These are phyloP conservation scores for Eurystomus glaucurus DNA, from an alignment of 2,797 vertebrate species.

Conservation along the genomic window DNA sequence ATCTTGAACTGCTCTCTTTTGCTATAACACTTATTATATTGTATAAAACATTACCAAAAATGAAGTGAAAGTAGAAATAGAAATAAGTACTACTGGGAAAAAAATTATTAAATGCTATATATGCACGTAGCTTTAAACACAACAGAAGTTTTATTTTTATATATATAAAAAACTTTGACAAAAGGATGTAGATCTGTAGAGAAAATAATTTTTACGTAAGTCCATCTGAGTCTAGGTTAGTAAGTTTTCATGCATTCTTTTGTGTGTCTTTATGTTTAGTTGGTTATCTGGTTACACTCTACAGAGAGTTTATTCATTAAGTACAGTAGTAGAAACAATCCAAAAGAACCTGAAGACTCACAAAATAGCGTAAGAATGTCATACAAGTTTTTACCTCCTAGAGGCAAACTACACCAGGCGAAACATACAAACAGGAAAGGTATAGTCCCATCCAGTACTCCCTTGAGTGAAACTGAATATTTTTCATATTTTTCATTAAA, in stretches of 20 bases:
- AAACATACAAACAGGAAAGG: background rate
- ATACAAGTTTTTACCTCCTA: background rate
- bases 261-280: background rate
- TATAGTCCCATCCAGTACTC: background rate
- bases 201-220: background rate
- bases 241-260: background rate
- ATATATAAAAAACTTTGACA: background rate
- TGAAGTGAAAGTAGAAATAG: background rate
- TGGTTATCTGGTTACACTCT: constrained; percentile 23
- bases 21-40: background rate
- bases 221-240: background rate
- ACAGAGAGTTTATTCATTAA: constrained; percentile 9
- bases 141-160: background rate
- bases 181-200: background rate
- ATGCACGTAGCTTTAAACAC: background rate
- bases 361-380: background rate
- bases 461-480: background rate
- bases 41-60: background rate
- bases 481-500: background rate
- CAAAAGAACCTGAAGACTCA: background rate
- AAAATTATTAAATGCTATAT: background rate
- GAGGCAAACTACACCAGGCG: background rate
- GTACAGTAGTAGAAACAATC: background rate
- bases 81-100: background rate
- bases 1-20: background rate